Base-by-base conservation (phyloP, 1,140 invertebrate genomes). In the Macrobrachium rosenbergii region DNA sequence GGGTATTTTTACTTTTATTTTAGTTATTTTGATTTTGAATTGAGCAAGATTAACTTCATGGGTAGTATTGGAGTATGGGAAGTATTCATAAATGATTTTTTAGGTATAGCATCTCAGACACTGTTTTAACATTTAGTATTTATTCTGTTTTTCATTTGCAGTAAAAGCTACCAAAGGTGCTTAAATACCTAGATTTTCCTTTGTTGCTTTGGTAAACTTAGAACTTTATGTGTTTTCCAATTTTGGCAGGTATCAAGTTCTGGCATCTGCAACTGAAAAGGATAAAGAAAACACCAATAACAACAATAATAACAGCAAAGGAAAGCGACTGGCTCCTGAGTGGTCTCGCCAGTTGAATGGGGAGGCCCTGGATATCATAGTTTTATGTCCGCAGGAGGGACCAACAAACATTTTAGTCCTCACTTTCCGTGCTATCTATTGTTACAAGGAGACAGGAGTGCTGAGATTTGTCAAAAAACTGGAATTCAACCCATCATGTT, bases 321-420 rank as follows among this genome's bases (percentile, higher is more conserved):
- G 92, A 37, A 94, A 94, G 90, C 93, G 93, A 90, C 91, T 95
- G 69, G 91, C 93, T 89, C 93, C 94, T 11, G 95, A 96, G 91
- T 97, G 96, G 96, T 93, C 91, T 62, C 96, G 94, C 91, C 95
- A 95, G 90, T 91, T 97, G 14, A 96, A 96, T 2, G 97, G 98
- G 93, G 92, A 94, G 89, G 93, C 96, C 58, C 90, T 95, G 59
- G 94, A 94, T 64, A 93, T 96, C 63, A 92, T 94, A 90, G 92
- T 94, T 8, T 92, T 96, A 12, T 28, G 43, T 37, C 58, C 72
- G 8, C 23, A 59, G 21, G 82, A 77, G 62, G 92, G 93, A 76
- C 92, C 93, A 88, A 91, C 93, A 10, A 94, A 93, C 87, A 94
- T 97, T 60, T 90, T 96, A 52, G 93, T 96, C 23, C 92, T 97